Conservation (phyloP, 2,113 vertebrate genomes). For the Pithys albifrons region DNA sequence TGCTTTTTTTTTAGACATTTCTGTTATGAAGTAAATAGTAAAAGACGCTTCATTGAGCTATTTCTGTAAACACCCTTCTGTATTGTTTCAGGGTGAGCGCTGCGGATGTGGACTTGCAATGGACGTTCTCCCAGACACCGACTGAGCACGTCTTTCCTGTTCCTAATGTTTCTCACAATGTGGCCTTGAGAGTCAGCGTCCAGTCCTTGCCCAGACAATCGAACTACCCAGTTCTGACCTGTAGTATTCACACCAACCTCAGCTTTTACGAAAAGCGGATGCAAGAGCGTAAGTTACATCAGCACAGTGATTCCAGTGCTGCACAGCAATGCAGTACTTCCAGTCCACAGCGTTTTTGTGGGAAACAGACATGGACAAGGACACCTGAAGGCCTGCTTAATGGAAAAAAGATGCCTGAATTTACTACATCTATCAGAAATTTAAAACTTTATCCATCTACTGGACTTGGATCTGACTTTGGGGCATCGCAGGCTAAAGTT, state of each 20-base stretch:
- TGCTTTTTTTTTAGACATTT: background rate
- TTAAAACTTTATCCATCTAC: conserved; percentile 80
- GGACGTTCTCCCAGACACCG: conserved; percentile 93
- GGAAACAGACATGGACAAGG: conserved; percentile 76
- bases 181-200: conserved; percentile 95
- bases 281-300: conserved; percentile 64
- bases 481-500: conserved; percentile 67
- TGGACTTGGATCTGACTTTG: conserved; percentile 74
- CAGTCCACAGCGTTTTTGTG: conserved; percentile 77
- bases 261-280: conserved; percentile 81
- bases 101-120: conserved; percentile 91
- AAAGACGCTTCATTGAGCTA: background rate
- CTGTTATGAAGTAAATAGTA: background rate
- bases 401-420: conserved; percentile 72
- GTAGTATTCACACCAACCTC: conserved; percentile 92
- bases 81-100: conserved; percentile 88
- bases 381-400: conserved; percentile 69
- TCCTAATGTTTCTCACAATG: conserved; percentile 93
- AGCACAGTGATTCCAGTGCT: conserved; percentile 28
- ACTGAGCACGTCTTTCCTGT: conserved; percentile 95
- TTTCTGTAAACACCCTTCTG: background rate
- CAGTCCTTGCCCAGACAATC: conserved; percentile 97
- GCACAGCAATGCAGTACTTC: conserved; percentile 67
- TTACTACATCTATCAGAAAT: conserved; percentile 78
- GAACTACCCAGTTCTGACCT: conserved; percentile 90